Evolutionary conservation across 37 sponge, comb jelly and placozoan genomes (phyloP).

Genomic region (Tethya wilhelma): DNA sequence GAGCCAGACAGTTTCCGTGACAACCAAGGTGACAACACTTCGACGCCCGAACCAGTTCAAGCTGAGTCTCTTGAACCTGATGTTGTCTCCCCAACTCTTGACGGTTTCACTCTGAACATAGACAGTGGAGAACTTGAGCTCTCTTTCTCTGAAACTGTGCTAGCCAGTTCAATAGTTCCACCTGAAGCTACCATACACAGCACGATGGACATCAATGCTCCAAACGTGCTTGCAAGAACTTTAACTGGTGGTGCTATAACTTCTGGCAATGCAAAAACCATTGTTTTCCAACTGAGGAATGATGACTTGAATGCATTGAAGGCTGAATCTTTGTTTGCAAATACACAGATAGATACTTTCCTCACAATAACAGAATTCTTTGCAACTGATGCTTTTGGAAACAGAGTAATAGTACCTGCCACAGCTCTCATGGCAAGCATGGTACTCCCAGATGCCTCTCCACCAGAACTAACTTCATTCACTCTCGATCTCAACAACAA

Average conservation of each 20-base stretch:
- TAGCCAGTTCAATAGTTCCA: constrained; percentile 44
- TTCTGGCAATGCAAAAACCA: constrained; percentile 34
- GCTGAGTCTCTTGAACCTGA: constrained; percentile 58
- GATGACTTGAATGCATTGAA: constrained; percentile 75
- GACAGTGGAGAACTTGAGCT: constrained; percentile 58
- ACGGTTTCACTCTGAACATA: constrained; percentile 55
- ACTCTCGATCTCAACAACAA: constrained; percentile 60
- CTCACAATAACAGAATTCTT: constrained; percentile 25
- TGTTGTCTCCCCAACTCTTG: constrained; percentile 43
- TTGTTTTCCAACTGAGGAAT: constrained; percentile 52
- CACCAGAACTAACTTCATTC: constrained; percentile 59
- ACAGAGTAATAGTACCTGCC: constrained; percentile 34
- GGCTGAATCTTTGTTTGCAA: constrained; percentile 21
- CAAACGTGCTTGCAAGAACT: background rate
- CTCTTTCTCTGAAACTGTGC: constrained; percentile 67
- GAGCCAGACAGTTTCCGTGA: constrained; percentile 31
- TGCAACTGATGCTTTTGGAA: constrained; percentile 79
- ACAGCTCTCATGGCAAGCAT: constrained; percentile 12
- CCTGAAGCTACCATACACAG: constrained; percentile 41
- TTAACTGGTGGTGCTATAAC: constrained; percentile 45
- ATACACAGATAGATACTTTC: constrained; percentile 20
- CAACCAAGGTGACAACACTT: constrained; percentile 43
- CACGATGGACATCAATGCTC: background rate
- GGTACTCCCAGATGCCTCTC: constrained; percentile 48
- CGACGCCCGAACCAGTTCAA: constrained; percentile 60